phyloP scores from a whole-genome alignment of 1,140 invertebrate genomes.

The Oncopeltus fasciatus region DNA sequence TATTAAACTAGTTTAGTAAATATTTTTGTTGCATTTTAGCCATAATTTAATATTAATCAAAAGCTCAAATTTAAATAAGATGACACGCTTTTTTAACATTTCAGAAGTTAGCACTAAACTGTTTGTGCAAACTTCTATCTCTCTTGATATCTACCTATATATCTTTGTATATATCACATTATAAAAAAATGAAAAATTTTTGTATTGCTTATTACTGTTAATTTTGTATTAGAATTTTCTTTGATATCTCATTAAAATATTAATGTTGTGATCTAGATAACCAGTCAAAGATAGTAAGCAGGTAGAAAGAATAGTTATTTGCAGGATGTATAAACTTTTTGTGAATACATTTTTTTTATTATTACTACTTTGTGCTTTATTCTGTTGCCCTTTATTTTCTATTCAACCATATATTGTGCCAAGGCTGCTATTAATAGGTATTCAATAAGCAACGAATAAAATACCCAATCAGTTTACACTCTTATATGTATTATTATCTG shows the following conservation, averaged over 20 bases:
- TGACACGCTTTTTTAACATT: neutral
- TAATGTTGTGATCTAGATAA: slow-evolving; percentile 6
- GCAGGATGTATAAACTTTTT: neutral
- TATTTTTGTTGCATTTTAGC: slow-evolving; percentile 2
- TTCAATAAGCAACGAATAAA: too few species aligned
- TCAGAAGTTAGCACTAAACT: neutral
- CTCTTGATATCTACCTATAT: too few species aligned
- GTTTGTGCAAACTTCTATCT: too few species aligned
- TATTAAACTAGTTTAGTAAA: neutral
- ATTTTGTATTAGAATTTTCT: neutral
- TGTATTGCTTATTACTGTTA: neutral
- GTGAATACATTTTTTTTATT: neutral
- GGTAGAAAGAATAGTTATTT: neutral
- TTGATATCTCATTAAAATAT: neutral
- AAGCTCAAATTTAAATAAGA: slow-evolving; percentile 1
- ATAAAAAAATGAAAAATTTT: neutral
- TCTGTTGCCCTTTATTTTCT: neutral
- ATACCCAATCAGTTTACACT: too few species aligned
- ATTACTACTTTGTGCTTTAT: neutral
- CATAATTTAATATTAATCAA: neutral
- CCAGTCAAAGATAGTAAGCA: neutral
- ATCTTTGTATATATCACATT: neutral
- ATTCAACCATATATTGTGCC: too few species aligned
- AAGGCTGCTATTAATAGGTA: too few species aligned
- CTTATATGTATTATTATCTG: too few species aligned